Percentiles rank a stretch among this genome's conserved stretches.
These are phyloP conservation scores for Cheilosia urbana DNA, from an alignment of 2,888 invertebrate species.

Conservation along the genomic window DNA sequence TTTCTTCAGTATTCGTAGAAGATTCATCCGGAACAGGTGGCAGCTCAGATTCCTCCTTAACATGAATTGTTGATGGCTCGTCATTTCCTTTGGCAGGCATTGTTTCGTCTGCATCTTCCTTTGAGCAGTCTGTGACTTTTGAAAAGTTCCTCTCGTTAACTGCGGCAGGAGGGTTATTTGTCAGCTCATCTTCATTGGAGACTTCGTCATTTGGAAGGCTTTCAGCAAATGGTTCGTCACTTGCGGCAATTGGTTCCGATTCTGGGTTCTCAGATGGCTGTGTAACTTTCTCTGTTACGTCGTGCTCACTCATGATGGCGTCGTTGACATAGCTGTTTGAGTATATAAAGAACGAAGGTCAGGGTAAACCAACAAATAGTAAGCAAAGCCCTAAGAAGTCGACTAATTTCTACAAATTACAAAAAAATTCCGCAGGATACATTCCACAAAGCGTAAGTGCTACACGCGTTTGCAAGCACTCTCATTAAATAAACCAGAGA, in stretches of 20 bases:
- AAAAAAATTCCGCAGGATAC: neutral
- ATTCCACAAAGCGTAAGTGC: neutral
- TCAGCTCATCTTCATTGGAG: neutral
- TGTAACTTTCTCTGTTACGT: conserved; percentile 9
- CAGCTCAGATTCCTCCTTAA: neutral
- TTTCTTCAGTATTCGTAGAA: neutral
- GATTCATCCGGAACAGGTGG: neutral
- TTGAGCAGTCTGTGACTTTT: neutral
- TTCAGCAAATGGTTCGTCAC: neutral
- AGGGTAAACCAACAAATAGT: neutral
- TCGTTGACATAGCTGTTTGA: conserved; percentile 14
- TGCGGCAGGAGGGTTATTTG: neutral
- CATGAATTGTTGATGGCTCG: neutral
- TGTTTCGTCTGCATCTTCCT: neutral
- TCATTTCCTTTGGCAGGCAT: neutral
- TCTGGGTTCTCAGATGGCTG: neutral
- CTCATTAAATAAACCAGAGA: neutral
- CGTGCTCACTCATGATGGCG: conserved; percentile 43
- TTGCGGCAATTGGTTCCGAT: neutral
- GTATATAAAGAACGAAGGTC: neutral
- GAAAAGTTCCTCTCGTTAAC: neutral
- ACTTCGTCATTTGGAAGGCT: neutral
- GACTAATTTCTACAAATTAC: neutral
- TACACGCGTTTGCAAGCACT: conserved; percentile 9
- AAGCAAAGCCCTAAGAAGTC: neutral